phyloP scores from a whole-genome alignment of 2,113 vertebrate genomes.

The Pseudorasbora parva region DNA sequence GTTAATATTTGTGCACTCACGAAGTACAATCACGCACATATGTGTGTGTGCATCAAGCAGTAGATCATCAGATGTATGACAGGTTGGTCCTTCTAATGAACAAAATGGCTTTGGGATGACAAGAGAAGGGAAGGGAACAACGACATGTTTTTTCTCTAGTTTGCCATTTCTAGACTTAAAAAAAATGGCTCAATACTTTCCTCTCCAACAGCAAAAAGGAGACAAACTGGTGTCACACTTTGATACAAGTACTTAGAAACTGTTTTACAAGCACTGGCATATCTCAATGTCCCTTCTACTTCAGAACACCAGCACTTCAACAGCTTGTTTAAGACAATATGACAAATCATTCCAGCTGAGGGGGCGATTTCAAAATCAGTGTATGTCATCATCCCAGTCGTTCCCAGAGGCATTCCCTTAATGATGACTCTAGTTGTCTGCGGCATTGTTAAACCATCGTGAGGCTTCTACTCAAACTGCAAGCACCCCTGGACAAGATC shows the following conservation, averaged over 20 bases:
- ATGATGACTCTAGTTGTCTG: conserved; percentile 10
- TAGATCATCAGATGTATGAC: conserved; percentile 69
- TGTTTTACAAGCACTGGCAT: conserved; percentile 74
- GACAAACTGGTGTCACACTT: conserved; percentile 37
- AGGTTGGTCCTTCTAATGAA: conserved; percentile 48
- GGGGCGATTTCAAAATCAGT: conserved; percentile 38
- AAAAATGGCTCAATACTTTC: conserved; percentile 70
- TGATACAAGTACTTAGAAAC: conserved; percentile 50
- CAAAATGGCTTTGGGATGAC: conserved; percentile 57
- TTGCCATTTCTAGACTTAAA: conserved; percentile 77
- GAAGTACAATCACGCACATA: conserved; percentile 46
- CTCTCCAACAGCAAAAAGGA: conserved; percentile 66
- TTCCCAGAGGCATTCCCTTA: conserved; percentile 38
- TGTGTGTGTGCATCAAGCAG: conserved; percentile 63
- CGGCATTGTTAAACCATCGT: conserved; percentile 28
- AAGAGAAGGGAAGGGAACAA: conserved; percentile 73
- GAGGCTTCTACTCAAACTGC: conserved; percentile 37
- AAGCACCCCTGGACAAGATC: conserved; percentile 26
- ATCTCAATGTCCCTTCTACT: conserved; percentile 67
- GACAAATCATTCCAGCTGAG: conserved; percentile 50
- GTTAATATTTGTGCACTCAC: conserved; percentile 54
- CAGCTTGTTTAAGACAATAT: conserved; percentile 59
- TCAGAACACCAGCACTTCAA: conserved; percentile 81
- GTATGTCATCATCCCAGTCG: not conserved
- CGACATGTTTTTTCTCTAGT: conserved; percentile 74